A percentile compares a stretch with the other conserved stretches of the same genome.
Evolutionary conservation across 2,113 vertebrate genomes (phyloP).

Genomic region (Sylvia atricapilla): DNA sequence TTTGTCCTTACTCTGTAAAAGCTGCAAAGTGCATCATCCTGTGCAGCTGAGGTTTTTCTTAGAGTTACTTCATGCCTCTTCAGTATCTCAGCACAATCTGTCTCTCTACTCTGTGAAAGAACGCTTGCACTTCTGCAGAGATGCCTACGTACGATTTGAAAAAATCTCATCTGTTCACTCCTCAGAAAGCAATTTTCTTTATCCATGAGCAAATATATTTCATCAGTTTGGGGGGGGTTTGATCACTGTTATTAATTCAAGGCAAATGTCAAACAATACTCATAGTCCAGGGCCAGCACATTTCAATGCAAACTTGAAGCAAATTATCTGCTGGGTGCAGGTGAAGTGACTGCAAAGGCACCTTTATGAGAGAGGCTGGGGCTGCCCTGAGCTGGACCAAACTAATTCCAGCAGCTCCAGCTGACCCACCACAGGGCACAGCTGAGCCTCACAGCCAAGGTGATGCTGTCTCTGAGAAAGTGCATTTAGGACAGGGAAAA

Average conservation of each 20-base stretch:
- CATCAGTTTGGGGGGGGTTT: background rate
- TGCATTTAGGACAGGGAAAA: background rate
- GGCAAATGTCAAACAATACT: background rate
- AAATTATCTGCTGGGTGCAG: background rate
- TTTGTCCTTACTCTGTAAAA: background rate
- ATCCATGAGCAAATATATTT: background rate
- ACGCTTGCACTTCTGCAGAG: background rate
- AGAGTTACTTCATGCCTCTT: background rate
- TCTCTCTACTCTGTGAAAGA: background rate
- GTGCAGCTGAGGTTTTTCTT: background rate
- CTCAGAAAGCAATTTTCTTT: background rate
- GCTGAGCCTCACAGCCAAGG: background rate
- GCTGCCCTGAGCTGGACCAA: background rate
- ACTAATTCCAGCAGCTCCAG: background rate
- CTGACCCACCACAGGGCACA: fast-evolving
- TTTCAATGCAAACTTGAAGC: background rate
- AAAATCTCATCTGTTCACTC: background rate
- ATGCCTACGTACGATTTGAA: fast-evolving
- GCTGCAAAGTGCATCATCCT: background rate
- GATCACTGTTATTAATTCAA: background rate
- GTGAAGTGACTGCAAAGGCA: background rate
- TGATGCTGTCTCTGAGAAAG: background rate
- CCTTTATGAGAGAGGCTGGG: fast-evolving
- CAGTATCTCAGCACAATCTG: background rate
- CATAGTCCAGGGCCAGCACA: background rate